phyloP scores from a whole-genome alignment of 2,113 vertebrate species.

The Shinisaurus crocodilurus region DNA sequence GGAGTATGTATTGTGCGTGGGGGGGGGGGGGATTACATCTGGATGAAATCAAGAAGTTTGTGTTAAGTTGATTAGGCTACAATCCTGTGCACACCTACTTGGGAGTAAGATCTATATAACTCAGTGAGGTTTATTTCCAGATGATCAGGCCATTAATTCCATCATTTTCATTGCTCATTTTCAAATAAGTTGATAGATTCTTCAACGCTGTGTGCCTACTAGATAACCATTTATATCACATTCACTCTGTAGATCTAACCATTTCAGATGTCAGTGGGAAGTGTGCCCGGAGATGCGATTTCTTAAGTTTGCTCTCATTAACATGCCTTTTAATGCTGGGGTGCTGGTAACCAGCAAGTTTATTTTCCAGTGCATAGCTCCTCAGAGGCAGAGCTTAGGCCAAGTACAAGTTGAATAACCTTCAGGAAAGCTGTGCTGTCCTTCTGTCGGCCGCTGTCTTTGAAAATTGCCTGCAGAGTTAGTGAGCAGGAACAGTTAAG shows the following conservation, averaged over 20 bases:
- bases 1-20: not conserved
- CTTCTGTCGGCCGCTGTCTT: conserved; percentile 95
- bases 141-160: not conserved
- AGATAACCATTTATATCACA: not conserved
- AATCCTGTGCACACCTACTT: not conserved
- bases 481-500: conserved; percentile 99
- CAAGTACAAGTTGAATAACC: conserved; percentile 99
- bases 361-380: conserved; percentile 63
- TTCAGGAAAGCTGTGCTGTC: conserved; percentile 97
- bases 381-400: conserved; percentile 79
- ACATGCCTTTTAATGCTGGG: not conserved
- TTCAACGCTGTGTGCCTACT: conserved; percentile 11
- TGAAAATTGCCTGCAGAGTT: conserved; percentile 99
- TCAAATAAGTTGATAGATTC: not conserved
- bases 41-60: not conserved
- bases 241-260: not conserved
- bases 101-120: no score
- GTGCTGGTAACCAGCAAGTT: conserved; percentile 55
- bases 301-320: conserved; percentile 53
- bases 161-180: not conserved
- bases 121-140: not conserved
- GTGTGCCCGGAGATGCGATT: conserved; percentile 17
- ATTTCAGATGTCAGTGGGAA: accelerated
- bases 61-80: not conserved
- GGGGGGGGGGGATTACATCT: not conserved